Conservation (phyloP, 2,888 invertebrate species). For the Cephus spinipes region DNA sequence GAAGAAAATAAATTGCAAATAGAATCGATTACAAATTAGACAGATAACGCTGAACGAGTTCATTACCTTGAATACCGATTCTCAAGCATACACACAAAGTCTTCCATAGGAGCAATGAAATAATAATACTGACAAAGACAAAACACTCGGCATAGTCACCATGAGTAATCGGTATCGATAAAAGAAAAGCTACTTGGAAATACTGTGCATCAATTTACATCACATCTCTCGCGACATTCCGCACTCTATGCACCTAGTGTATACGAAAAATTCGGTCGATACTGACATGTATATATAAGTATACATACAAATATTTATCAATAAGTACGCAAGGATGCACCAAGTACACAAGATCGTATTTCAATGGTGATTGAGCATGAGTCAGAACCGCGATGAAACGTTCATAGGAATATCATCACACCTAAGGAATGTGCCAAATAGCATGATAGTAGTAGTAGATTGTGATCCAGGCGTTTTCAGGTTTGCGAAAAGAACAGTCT, state of each 20-base stretch:
- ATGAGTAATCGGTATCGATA: background rate
- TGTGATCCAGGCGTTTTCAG: constrained; percentile 42
- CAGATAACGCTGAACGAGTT: background rate
- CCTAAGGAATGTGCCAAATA: constrained; percentile 34
- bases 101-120: background rate
- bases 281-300: too few relatives aligned
- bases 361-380: constrained; percentile 4
- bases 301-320: background rate
- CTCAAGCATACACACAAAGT: background rate
- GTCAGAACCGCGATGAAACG: constrained; percentile 29
- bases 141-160: background rate
- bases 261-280: background rate
- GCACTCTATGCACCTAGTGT: background rate
- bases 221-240: background rate
- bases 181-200: background rate
- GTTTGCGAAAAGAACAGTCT: background rate
- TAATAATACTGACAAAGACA: background rate
- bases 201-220: background rate
- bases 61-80: background rate
- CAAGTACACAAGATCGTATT: background rate
- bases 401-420: constrained; percentile 15
- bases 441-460: constrained; percentile 42
- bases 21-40: background rate
- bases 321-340: background rate
- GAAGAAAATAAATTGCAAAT: background rate